These are phyloP conservation scores for Montipora capitata DNA, from an alignment of 92 coral and sea anemone species.

Conservation along the genomic window DNA sequence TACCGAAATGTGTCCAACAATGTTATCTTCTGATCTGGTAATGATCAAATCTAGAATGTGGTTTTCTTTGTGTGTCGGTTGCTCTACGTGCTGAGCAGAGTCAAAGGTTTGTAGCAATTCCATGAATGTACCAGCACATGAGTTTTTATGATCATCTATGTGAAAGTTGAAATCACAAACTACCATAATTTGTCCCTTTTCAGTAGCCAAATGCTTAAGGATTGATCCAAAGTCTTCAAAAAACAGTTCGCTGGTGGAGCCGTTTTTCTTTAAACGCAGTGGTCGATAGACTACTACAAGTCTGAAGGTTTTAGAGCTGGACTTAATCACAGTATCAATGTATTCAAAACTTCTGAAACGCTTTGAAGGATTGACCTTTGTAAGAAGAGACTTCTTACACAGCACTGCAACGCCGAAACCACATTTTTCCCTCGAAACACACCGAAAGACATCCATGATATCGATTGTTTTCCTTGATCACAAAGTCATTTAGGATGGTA, in stretches of 20 bases:
- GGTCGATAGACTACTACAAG: constrained; percentile 12
- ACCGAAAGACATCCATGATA: not conserved
- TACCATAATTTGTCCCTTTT: too few species aligned
- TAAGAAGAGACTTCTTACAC: constrained; percentile 21
- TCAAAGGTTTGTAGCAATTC: not conserved
- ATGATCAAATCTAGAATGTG: too few species aligned
- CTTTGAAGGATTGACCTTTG: not conserved
- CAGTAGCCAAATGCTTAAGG: too few species aligned
- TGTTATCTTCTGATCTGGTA: too few species aligned
- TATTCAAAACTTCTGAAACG: constrained; percentile 32
- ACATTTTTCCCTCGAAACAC: constrained; percentile 25
- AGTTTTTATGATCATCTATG: constrained; percentile 11
- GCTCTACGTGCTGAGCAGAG: not conserved
- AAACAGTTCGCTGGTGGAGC: constrained; percentile 9
- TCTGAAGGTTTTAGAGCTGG: constrained; percentile 13
- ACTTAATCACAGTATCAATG: constrained; percentile 16
- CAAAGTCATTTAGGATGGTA: constrained; percentile 17
- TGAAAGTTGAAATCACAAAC: too few species aligned
- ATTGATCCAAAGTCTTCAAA: too few species aligned
- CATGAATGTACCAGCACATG: too few species aligned
- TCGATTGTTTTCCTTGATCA: constrained; percentile 8
- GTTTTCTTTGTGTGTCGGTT: too few species aligned
- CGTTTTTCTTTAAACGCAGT: constrained; percentile 12
- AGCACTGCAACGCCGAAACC: constrained; percentile 39
- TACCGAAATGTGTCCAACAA: too few species aligned